Conservation (phyloP, 2,888 invertebrate species). For the Cheilosia pagana region DNA sequence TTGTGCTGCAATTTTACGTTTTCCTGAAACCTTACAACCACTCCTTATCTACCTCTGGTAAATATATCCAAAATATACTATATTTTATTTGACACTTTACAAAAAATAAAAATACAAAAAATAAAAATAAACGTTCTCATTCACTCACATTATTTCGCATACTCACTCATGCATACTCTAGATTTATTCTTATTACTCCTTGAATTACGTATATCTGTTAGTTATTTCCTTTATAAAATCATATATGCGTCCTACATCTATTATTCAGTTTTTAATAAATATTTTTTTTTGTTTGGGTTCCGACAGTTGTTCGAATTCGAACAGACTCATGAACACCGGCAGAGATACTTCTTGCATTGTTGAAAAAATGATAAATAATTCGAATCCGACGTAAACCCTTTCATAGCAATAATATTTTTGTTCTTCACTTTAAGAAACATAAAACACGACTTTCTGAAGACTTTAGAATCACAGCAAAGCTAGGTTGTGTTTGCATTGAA, state of each 20-base stretch:
- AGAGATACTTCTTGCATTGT: neutral
- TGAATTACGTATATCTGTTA: constrained; percentile 73
- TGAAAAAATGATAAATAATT: constrained; percentile 24
- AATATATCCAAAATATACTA: constrained; percentile 68
- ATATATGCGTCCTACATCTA: constrained; percentile 52
- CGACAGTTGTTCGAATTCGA: constrained; percentile 22
- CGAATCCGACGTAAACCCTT: constrained; percentile 21
- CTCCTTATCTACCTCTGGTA: constrained; percentile 57
- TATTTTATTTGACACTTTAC: constrained; percentile 47
- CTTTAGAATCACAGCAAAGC: constrained; percentile 90
- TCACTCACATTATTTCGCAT: constrained; percentile 29
- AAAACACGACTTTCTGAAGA: constrained; percentile 46
- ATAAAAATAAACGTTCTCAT: constrained; percentile 29
- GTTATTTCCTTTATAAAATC: constrained; percentile 45
- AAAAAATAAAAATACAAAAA: constrained; percentile 36
- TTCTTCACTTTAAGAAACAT: constrained; percentile 42
- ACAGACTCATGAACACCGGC: constrained; percentile 5
- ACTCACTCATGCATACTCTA: constrained; percentile 32
- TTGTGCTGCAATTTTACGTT: constrained; percentile 53
- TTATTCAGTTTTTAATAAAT: constrained; percentile 57
- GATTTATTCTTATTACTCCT: constrained; percentile 45
- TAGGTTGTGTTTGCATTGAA: constrained; percentile 90
- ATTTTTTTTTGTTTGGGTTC: constrained; percentile 39
- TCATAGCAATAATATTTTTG: constrained; percentile 22
- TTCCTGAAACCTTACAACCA: constrained; percentile 61